These are phyloP conservation scores for Polypedilum vanderplanki DNA, from an alignment of 1,140 invertebrate species.

Conservation along the genomic window DNA sequence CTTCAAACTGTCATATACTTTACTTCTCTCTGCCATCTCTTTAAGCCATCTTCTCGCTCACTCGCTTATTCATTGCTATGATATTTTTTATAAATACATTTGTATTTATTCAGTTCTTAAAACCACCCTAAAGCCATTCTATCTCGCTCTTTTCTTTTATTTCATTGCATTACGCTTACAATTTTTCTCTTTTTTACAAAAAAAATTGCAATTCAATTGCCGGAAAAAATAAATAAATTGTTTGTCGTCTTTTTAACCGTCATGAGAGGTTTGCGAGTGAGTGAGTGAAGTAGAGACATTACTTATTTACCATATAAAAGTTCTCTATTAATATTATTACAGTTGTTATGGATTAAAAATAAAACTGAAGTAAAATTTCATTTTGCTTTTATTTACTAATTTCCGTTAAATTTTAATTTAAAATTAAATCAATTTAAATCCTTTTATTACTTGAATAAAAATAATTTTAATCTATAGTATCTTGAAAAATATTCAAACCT, in stretches of 20 bases:
- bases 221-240: slow-evolving; percentile 12
- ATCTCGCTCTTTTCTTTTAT: slow-evolving; percentile 2
- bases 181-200: slow-evolving; percentile 17
- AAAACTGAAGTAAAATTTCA: not conserved
- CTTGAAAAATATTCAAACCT: not conserved
- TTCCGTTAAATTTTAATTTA: not conserved
- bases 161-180: not conserved
- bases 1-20: slow-evolving; percentile 25
- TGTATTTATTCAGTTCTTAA: not conserved
- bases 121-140: slow-evolving; percentile 16
- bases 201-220: slow-evolving; percentile 10
- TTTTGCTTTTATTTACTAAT: not conserved
- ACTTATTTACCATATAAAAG: not conserved
- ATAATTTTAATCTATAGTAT: not conserved
- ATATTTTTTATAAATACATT: not conserved
- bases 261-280: not conserved
- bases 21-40: not conserved
- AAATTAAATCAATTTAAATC: not conserved
- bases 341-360: not conserved
- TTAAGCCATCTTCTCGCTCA: not conserved
- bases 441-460: not conserved
- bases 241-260: not conserved
- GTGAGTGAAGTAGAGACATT: not conserved
- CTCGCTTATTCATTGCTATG: no score
- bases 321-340: slow-evolving; percentile 13